Percentiles rank a stretch among this genome's conserved stretches.
phyloP scores from a whole-genome alignment of 2,888 invertebrate genomes.

The Apamea monoglypha region DNA sequence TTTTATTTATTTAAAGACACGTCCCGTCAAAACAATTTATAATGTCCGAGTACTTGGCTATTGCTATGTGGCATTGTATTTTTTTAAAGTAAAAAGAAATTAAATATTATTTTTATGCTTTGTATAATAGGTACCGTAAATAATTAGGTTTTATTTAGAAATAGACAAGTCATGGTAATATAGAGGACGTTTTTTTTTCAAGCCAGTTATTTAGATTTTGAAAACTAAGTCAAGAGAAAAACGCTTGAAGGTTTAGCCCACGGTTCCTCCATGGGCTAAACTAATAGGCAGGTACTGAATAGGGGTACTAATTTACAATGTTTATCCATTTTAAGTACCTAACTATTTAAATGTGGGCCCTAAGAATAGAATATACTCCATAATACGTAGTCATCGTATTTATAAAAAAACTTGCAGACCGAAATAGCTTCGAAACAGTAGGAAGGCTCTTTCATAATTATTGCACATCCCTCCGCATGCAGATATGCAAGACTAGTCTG shows the following conservation, averaged over 20 bases:
- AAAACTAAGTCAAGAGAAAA: too few species aligned
- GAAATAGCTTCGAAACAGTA: neutral
- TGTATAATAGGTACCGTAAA: neutral
- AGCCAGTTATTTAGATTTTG: neutral
- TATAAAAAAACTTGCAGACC: neutral
- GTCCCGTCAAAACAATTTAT: slow-evolving; percentile 47
- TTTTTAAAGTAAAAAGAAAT: neutral
- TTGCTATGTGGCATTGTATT: neutral
- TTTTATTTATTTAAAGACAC: slow-evolving; percentile 24
- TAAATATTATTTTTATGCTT: neutral
- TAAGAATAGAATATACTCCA: neutral
- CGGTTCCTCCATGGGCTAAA: neutral
- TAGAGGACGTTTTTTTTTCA: neutral
- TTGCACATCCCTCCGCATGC: neutral
- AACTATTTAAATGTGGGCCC: neutral
- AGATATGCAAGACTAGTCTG: neutral
- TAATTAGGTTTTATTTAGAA: neutral
- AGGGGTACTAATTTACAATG: too few species aligned
- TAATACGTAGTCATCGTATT: neutral
- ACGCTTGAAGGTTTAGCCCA: neutral
- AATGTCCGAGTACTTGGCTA: slow-evolving; percentile 17
- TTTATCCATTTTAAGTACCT: neutral
- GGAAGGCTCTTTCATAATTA: neutral
- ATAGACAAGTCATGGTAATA: neutral
- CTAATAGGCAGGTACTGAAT: neutral